A percentile compares a stretch with the other conserved stretches of the same genome.
Conservation (phyloP, 2,888 invertebrate species). For the Drosophila emarginata region DNA sequence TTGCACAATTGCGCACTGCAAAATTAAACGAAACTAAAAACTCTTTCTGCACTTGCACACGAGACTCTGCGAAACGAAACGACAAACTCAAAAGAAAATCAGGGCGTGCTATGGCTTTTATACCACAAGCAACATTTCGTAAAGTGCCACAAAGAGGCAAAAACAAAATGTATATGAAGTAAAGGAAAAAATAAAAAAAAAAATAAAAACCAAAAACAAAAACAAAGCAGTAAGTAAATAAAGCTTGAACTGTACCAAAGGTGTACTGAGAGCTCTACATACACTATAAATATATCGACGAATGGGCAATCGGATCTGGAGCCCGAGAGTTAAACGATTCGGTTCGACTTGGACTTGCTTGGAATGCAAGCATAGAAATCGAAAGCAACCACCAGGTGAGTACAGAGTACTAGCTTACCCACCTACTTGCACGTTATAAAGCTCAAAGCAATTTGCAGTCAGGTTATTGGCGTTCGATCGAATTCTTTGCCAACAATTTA, state of each 20-base stretch:
- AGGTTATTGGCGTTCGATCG: conserved; percentile 55
- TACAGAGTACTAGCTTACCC: conserved; percentile 13
- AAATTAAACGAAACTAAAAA: conserved; percentile 26
- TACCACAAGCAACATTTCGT: conserved; percentile 74
- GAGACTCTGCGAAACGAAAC: conserved; percentile 82
- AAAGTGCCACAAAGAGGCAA: conserved; percentile 40
- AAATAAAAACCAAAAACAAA: conserved; percentile 24
- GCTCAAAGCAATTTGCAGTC: conserved; percentile 50
- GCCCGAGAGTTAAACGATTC: conserved; percentile 34
- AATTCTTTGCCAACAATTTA: conserved; percentile 63
- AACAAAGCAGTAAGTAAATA: conserved; percentile 14
- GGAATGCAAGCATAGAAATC: conserved; percentile 70
- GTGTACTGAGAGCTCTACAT: conserved; percentile 32
- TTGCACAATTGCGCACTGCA: conserved; percentile 28
- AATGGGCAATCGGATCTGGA: conserved; percentile 47
- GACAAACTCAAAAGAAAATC: conserved; percentile 82
- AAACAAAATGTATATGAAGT: conserved; percentile 12
- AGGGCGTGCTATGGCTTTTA: conserved; percentile 82
- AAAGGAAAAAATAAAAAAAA: conserved; percentile 5
- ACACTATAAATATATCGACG: conserved; percentile 35
- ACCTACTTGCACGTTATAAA: conserved; percentile 10
- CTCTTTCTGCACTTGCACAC: conserved; percentile 80
- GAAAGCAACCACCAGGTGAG: conserved; percentile 49
- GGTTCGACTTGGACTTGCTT: conserved; percentile 41
- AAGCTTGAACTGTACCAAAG: conserved; percentile 45